phyloP scores from a whole-genome alignment of 2,888 invertebrate species.

The Eilema caniola region DNA sequence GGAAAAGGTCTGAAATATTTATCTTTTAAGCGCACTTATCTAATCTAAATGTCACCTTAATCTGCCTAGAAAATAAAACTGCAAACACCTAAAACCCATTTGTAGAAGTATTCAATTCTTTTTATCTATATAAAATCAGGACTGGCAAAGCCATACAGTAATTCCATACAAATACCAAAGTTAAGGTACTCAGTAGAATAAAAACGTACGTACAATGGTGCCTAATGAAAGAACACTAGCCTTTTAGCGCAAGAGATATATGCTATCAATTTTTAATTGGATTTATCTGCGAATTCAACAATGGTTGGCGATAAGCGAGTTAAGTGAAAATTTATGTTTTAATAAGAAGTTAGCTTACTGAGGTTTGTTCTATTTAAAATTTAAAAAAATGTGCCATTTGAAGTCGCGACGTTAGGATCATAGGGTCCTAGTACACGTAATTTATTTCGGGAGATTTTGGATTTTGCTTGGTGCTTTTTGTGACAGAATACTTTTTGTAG shows the following conservation, averaged over 20 bases:
- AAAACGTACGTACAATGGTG: slow-evolving; percentile 32
- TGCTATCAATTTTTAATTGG: slow-evolving; percentile 78
- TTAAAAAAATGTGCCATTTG: background rate
- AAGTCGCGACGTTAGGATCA: background rate
- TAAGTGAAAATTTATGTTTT: slow-evolving; percentile 83
- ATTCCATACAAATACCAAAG: slow-evolving; percentile 21
- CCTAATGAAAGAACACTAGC: slow-evolving; percentile 47
- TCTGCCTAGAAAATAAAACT: background rate
- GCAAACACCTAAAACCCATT: slow-evolving; percentile 22
- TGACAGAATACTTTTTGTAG: no score
- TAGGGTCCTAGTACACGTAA: background rate
- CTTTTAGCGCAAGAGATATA: slow-evolving; percentile 55
- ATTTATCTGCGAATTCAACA: slow-evolving; percentile 69
- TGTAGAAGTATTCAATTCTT: slow-evolving; percentile 6
- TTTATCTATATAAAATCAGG: slow-evolving; percentile 21
- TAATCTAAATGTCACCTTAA: background rate
- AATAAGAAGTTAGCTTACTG: slow-evolving; percentile 31
- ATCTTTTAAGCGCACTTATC: background rate
- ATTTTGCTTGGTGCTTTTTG: no score
- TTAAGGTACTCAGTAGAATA: slow-evolving; percentile 32
- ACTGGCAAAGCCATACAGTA: slow-evolving; percentile 17
- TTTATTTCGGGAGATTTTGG: background rate
- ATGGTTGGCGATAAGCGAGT: slow-evolving; percentile 64
- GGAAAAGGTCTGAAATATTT: background rate
- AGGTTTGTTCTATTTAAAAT: slow-evolving; percentile 35